Base-by-base conservation (phyloP, 35 echinoderm and acorn worm species). In the Anneissia japonica region DNA sequence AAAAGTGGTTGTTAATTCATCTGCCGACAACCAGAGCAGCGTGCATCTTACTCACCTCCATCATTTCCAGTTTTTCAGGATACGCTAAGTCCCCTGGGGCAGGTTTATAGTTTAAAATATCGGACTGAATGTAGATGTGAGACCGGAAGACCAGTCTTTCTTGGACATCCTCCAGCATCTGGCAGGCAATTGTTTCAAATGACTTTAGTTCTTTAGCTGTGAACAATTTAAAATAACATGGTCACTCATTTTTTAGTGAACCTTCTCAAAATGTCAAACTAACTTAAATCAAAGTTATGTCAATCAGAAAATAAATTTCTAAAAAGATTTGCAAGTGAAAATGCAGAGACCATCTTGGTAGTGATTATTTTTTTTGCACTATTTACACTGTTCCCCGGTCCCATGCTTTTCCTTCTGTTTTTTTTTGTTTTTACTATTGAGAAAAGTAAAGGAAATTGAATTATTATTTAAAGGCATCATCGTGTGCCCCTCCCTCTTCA, bases 61-160 rank as follows among this genome's bases (percentile, higher is more conserved):
- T 99, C 96, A 99, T 99, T 79, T 99, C 96, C 23, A 99, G 92
- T 84, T 99, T 99, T 51, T 99, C 96, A 6, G 96, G 96, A 38
- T 99, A 99, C 0, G 96, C 96, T 13, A 99, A 87, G 41, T 99
- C 96, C 23, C 96, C 96, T 7, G 92, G 92, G 3, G 96, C 92
- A 35, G 96, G 96, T 34, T 92, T 93, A 56, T 99, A 99, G 34
- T 84, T 88, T 17, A 99, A 83, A 35, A 99, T 99, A 46, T 99
- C 96, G 2, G 91, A 89, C 86, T 91, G 80, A 46, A 99, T 89
- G 81, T 99, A 99, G 80, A 99, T 89, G 46, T 92, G 93, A n/a
- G 96, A 56, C 30, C 96, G 81, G 84, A 94, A 99, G 0, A 99
- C 96, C 21, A 99, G 73, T 72, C 96, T 72, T 74, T 94, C 92